Evolutionary conservation across 2,113 vertebrate species (phyloP).

Genomic region (Malurus melanocephalus): DNA sequence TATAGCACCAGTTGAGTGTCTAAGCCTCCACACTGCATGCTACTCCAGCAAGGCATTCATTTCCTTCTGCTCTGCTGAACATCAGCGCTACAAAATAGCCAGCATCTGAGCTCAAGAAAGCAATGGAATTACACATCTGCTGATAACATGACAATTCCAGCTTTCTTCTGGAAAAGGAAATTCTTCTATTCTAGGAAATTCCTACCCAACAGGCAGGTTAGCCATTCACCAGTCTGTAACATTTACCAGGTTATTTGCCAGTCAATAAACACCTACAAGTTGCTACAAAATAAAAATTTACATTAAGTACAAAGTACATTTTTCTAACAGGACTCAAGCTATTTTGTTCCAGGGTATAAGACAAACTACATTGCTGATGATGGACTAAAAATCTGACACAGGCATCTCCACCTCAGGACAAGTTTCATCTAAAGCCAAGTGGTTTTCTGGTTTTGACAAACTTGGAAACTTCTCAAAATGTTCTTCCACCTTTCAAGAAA

Average conservation of each 20-base stretch:
- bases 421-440: neutral
- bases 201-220: neutral
- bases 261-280: neutral
- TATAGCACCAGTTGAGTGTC: neutral
- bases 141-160: neutral
- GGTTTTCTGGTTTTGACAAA: neutral
- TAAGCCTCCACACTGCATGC: neutral
- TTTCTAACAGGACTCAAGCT: neutral
- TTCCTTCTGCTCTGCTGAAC: neutral
- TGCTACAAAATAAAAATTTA: neutral
- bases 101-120: neutral
- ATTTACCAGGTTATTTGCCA: neutral
- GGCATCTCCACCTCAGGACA: neutral
- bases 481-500: neutral
- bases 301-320: neutral
- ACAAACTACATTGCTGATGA: rapidly evolving
- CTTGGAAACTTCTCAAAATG: neutral
- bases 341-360: neutral
- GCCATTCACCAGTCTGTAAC: neutral
- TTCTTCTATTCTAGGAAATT: neutral
- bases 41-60: neutral
- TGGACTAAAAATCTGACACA: neutral
- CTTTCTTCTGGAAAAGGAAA: neutral
- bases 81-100: neutral
- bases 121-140: neutral